phyloP scores from a whole-genome alignment of 2,888 invertebrate genomes.

The Eupsilia transversa region DNA sequence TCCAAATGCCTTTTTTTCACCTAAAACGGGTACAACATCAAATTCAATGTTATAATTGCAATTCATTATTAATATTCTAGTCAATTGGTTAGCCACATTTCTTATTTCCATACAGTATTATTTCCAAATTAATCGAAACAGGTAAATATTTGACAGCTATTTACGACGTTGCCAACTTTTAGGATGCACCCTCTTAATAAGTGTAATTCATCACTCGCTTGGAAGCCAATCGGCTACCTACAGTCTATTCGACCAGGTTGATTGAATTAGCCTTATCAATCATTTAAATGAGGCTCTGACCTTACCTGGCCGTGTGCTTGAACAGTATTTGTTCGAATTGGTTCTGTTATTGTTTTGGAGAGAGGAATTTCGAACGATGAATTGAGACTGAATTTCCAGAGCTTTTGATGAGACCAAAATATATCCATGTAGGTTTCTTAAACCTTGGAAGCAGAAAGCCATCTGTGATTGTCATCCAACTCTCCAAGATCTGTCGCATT shows the following conservation, averaged over 20 bases:
- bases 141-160: no score
- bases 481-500: background rate
- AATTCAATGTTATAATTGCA: no score
- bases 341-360: conserved; percentile 24
- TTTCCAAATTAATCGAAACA: no score
- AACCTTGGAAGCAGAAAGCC: background rate
- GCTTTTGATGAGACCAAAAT: background rate
- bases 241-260: conserved; percentile 73
- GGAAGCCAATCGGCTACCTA: conserved; percentile 80
- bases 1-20: no score
- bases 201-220: conserved; percentile 79
- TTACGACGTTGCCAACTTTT: no score
- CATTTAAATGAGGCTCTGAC: conserved; percentile 78
- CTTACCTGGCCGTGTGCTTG: conserved; percentile 51
- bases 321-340: conserved; percentile 10
- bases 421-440: no score
- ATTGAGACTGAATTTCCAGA: no score
- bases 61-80: no score
- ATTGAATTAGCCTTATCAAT: conserved; percentile 86
- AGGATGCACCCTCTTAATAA: no score
- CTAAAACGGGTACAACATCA: no score
- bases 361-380: background rate
- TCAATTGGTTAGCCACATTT: no score
- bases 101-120: no score
- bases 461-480: background rate